Percentiles rank a stretch among this genome's conserved stretches.
These are phyloP conservation scores for Carollia perspicillata DNA, from an alignment of 2,113 vertebrate species.

Conservation along the genomic window DNA sequence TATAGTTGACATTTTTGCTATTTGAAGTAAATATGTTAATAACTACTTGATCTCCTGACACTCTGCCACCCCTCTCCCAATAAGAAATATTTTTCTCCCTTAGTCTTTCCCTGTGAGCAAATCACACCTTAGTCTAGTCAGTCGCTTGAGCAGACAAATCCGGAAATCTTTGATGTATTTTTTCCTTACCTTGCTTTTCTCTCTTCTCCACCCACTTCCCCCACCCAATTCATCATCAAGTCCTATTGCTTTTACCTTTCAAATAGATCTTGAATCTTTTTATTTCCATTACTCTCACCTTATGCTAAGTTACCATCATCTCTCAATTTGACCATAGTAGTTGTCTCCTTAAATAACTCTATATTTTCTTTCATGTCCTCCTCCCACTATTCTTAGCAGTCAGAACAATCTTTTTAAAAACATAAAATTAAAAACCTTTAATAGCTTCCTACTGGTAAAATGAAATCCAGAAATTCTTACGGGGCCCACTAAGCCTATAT, in stretches of 20 bases:
- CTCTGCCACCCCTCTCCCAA: not conserved
- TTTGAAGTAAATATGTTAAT: slow-evolving; percentile 28
- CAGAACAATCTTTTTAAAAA: slow-evolving; percentile 35
- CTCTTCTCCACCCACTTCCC: not conserved
- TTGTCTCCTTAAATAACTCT: slow-evolving; percentile 26
- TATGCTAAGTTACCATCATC: not conserved
- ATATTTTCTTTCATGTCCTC: slow-evolving; percentile 13
- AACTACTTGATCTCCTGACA: slow-evolving; percentile 29
- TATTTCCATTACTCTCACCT: slow-evolving; percentile 3
- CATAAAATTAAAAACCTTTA: slow-evolving; percentile 5
- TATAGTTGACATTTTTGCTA: slow-evolving; percentile 21
- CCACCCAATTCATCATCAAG: not conserved
- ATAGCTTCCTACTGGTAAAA: slow-evolving; percentile 30
- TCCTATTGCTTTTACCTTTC: slow-evolving; percentile 15
- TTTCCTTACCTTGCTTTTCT: not conserved
- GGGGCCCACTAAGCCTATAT: not conserved
- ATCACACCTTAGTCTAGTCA: not conserved
- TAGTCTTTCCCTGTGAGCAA: not conserved
- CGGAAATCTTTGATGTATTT: not conserved
- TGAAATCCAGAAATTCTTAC: not conserved
- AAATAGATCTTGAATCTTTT: slow-evolving; percentile 18
- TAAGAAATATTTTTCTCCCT: not conserved
- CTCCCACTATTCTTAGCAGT: not conserved
- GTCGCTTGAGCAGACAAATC: slow-evolving; percentile 34
- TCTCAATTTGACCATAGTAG: not conserved